A percentile compares a stretch with the other conserved stretches of the same genome.
Evolutionary conservation across 2,113 vertebrate species (phyloP).

Genomic region (Aegypius monachus): DNA sequence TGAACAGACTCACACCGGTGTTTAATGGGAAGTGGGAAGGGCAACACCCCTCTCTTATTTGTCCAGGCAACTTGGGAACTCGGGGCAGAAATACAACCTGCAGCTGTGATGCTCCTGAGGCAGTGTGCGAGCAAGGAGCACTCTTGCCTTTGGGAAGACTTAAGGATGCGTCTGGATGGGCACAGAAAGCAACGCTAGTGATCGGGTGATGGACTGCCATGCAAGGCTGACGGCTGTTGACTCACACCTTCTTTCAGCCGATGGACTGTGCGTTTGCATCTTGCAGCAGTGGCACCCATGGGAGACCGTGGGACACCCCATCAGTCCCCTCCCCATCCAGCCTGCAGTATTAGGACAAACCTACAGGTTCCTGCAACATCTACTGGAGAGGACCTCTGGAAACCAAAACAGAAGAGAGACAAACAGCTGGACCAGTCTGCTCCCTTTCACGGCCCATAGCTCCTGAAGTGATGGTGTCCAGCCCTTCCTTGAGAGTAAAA

Average conservation of each 20-base stretch:
- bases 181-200: neutral
- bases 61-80: neutral
- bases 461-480: neutral
- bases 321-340: neutral
- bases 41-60: neutral
- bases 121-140: neutral
- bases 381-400: neutral
- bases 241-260: neutral
- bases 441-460: accelerated
- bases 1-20: neutral
- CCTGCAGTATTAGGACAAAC: neutral
- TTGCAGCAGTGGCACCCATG: neutral
- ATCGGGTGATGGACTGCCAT: accelerated
- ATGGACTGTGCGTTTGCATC: neutral
- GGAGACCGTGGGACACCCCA: neutral
- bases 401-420: neutral
- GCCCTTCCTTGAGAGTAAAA: neutral
- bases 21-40: neutral
- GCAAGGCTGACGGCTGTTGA: neutral
- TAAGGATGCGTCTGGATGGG: neutral
- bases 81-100: neutral
- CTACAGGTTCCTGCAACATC: neutral
- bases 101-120: neutral
- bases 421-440: neutral
- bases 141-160: neutral